These are phyloP conservation scores for Heliconius melpomene DNA, from an alignment of 1,140 invertebrate species.

Conservation along the genomic window DNA sequence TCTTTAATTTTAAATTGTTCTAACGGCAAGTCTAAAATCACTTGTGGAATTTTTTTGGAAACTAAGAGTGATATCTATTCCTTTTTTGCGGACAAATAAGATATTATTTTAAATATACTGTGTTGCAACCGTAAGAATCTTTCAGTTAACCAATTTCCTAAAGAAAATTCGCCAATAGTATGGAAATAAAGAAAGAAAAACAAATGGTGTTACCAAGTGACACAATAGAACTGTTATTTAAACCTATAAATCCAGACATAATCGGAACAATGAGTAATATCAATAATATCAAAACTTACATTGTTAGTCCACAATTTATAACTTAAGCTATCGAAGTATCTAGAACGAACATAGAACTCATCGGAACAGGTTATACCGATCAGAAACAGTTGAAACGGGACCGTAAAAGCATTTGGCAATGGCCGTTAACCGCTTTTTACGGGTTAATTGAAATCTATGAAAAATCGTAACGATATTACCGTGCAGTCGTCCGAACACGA, in stretches of 20 bases:
- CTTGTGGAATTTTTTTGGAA: no score
- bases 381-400: constrained; percentile 34
- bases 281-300: not conserved
- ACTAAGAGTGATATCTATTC: no score
- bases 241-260: not conserved
- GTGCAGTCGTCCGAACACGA: constrained; percentile 96
- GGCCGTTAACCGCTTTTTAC: constrained; percentile 27
- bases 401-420: constrained; percentile 24
- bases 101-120: no score
- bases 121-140: no score
- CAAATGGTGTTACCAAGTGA: no score
- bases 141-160: no score
- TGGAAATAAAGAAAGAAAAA: no score
- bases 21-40: no score
- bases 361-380: not conserved
- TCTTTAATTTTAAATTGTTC: no score
- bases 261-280: not conserved
- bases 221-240: not conserved
- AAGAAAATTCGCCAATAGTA: no score
- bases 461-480: constrained; percentile 81
- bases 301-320: not conserved
- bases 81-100: no score
- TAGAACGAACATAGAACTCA: not conserved
- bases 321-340: not conserved
- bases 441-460: constrained; percentile 34